Conservation (phyloP, 2,888 invertebrate species). For the Cartodere bifasciata region DNA sequence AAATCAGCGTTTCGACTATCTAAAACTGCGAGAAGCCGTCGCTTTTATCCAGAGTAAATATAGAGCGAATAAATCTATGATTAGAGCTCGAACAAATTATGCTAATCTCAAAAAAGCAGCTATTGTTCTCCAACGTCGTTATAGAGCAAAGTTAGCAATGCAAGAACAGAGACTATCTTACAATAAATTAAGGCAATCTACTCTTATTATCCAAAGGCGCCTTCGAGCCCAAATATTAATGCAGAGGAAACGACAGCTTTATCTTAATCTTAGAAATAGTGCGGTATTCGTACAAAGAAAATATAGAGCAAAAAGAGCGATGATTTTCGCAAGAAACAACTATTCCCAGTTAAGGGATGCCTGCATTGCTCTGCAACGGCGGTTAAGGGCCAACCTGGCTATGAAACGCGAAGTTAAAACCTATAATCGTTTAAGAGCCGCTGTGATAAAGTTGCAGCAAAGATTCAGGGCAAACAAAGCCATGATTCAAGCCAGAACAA, state of each 20-base stretch:
- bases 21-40: conserved; percentile 24
- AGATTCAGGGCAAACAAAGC: conserved; percentile 25
- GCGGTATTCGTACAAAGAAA: conserved; percentile 22
- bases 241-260: conserved; percentile 21
- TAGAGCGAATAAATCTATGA: conserved; percentile 22
- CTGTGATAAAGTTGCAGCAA: conserved; percentile 28
- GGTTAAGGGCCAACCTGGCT: conserved; percentile 35
- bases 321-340: conserved; percentile 13
- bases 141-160: conserved; percentile 32
- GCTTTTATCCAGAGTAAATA: conserved; percentile 30
- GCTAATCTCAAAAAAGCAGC: conserved; percentile 17
- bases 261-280: conserved; percentile 18
- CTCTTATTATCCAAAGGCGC: conserved; percentile 34
- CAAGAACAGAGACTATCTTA: conserved; percentile 31
- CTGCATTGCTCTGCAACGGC: conserved; percentile 37
- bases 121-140: conserved; percentile 28
- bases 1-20: conserved; percentile 22
- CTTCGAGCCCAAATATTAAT: conserved; percentile 26
- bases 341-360: conserved; percentile 30
- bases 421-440: too few species aligned
- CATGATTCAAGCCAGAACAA: conserved; percentile 24
- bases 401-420: conserved; percentile 27
- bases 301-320: conserved; percentile 28
- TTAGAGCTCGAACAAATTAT: conserved; percentile 18
- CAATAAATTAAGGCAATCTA: conserved; percentile 28